Conservation (phyloP, 2,797 vertebrate genomes). For the Melanotaenia boesemani region DNA sequence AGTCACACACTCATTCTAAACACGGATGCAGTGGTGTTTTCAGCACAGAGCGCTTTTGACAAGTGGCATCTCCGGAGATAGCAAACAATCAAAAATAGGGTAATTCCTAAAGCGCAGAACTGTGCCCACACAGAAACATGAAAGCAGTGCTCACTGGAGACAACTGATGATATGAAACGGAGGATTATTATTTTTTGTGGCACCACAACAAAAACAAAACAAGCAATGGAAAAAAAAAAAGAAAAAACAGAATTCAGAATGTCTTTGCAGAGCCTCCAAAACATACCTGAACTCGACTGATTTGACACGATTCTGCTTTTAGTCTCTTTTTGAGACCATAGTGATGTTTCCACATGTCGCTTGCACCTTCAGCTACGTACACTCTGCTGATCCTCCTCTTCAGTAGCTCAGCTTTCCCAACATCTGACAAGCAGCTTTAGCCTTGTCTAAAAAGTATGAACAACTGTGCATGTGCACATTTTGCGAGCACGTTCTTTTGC, state of each 20-base stretch:
- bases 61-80: not conserved
- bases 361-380: not conserved
- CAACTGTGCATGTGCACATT: not conserved
- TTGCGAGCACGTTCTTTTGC: not conserved
- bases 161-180: too few species aligned
- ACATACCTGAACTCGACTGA: not conserved
- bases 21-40: not conserved
- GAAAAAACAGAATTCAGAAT: not conserved
- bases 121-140: too few species aligned
- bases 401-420: too few species aligned
- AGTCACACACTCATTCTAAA: too few species aligned
- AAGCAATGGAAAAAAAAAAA: not conserved
- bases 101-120: too few species aligned
- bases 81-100: not conserved
- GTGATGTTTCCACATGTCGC: too few species aligned
- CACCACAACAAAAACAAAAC: not conserved
- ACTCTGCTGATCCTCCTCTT: too few species aligned
- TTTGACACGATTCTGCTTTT: not conserved
- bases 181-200: too few species aligned
- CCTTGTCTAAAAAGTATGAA: too few species aligned
- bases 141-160: too few species aligned
- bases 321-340: too few species aligned
- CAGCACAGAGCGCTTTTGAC: not conserved
- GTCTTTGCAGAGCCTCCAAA: not conserved
- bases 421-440: not conserved